Conservation (phyloP, 1,140 invertebrate genomes). For the Eriocheir sinensis region DNA sequence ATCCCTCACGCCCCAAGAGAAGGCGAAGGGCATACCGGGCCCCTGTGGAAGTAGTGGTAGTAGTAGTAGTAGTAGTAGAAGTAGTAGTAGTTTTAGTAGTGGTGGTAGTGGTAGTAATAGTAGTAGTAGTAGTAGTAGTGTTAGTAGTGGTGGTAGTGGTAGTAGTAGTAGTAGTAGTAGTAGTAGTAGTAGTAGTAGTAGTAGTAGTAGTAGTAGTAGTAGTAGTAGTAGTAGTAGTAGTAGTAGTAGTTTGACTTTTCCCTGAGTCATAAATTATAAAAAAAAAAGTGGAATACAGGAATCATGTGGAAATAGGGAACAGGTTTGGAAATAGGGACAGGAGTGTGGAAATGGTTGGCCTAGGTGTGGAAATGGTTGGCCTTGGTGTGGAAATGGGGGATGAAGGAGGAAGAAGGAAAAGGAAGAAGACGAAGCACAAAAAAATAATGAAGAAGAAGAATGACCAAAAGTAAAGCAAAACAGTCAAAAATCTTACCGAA, state of each 20-base stretch:
- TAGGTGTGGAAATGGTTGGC: too few species aligned
- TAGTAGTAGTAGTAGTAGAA: neutral
- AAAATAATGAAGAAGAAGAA: neutral
- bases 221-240: conserved; percentile 5
- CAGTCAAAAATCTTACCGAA: neutral
- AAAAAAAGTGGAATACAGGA: too few species aligned
- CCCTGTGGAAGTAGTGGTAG: neutral
- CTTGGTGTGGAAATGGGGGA: too few species aligned
- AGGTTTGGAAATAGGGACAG: too few species aligned
- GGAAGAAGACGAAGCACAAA: too few species aligned
- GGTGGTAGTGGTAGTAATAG: neutral
- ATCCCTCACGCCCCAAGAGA: neutral
- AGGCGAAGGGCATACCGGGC: neutral
- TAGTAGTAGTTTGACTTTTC: too few species aligned
- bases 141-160: neutral
- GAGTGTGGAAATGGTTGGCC: too few species aligned
- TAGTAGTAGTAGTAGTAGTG: too few species aligned
- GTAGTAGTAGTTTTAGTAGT: too few species aligned
- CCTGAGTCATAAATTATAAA: too few species aligned
- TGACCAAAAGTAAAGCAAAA: neutral
- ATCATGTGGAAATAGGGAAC: too few species aligned
- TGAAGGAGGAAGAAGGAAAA: too few species aligned
- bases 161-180: conserved; percentile 22
- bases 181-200: conserved; percentile 23
- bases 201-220: neutral